Evolutionary conservation across 2,113 vertebrate genomes (phyloP), one percentile per base, ranked within the genome.

Genomic region (Pygathrix nemaeus): DNA sequence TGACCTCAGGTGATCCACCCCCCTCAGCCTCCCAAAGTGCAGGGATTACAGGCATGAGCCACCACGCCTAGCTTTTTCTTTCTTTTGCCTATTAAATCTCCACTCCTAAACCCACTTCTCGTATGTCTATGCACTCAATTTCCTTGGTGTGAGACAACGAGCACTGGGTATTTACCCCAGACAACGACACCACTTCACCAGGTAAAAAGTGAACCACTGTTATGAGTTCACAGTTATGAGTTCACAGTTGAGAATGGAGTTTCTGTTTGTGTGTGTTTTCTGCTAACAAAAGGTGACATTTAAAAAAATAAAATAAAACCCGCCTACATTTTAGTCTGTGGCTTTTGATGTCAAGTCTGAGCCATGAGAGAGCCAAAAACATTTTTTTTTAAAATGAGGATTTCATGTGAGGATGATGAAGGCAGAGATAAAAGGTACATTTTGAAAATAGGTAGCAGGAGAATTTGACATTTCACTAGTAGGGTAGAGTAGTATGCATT

Each of bases 301-400:
- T 9, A 1, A 48, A 48, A 25, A 17, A 18, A 45, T 30, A 55
- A 20, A 87, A 80, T 40, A 79, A 43, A 75, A 83, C 81, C 43
- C 3, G 17, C 5, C 50, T 66, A 43, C 13, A 5, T 85, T 88
- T 92, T 73, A 50, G 7, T 76, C 18, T 43, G 38, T 23, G 43
- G 35, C 32, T 88, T 96, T 85, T 78, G 45, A 72, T 93, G 92
- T 90, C 35, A 73, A 79, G 30, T 52, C 30, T 59, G n/a, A 90
- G 23, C 61, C 14, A 10, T 52, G 38, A 23, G 55, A 66, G 64
- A 68, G 40, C 17, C 35, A 84, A 43, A 43, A 23, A 66, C 21
- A 70, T n/a, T 18, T 80, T 40, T 14, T 73, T 75, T 76, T 45
- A 30, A 2, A 14, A 30, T 50, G 35, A 27, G 30, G 23, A 57